Evolutionary conservation across 2,113 vertebrate species (phyloP).

Genomic region (Aegithalos caudatus): DNA sequence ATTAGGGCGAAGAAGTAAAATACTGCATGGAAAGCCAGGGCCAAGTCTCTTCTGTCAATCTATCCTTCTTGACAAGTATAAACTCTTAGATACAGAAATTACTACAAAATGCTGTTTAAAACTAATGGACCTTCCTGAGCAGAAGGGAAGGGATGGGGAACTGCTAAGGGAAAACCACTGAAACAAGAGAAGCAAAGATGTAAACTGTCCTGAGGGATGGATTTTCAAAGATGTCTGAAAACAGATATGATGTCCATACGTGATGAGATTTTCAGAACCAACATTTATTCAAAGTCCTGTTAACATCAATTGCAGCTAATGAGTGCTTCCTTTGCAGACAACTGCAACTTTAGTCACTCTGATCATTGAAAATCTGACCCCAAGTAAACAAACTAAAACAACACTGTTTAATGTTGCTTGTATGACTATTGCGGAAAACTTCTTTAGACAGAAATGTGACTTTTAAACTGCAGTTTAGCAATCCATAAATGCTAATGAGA

Average conservation of each 20-base stretch:
- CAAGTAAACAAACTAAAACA: conserved; percentile 6
- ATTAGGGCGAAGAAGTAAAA: neutral
- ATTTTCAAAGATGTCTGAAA: neutral
- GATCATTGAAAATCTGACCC: neutral
- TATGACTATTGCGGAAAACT: neutral
- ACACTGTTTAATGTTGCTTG: neutral
- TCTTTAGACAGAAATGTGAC: neutral
- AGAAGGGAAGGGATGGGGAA: neutral
- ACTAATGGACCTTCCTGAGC: neutral
- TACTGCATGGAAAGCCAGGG: neutral
- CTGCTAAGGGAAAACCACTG: neutral
- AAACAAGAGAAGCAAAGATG: neutral
- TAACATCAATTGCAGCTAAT: neutral
- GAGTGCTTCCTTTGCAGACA: neutral
- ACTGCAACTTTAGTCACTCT: neutral
- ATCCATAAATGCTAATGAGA: conserved; percentile 39
- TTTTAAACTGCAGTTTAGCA: conserved; percentile 13
- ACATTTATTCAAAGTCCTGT: neutral
- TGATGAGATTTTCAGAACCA: neutral
- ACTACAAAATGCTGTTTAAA: neutral
- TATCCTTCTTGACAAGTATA: neutral
- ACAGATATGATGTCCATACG: neutral
- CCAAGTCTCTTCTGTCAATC: neutral
- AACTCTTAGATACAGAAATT: neutral
- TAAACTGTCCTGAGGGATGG: neutral